These are phyloP conservation scores for Poeciliopsis turrubarensis DNA, from an alignment of 2,113 vertebrate genomes.

Conservation along the genomic window DNA sequence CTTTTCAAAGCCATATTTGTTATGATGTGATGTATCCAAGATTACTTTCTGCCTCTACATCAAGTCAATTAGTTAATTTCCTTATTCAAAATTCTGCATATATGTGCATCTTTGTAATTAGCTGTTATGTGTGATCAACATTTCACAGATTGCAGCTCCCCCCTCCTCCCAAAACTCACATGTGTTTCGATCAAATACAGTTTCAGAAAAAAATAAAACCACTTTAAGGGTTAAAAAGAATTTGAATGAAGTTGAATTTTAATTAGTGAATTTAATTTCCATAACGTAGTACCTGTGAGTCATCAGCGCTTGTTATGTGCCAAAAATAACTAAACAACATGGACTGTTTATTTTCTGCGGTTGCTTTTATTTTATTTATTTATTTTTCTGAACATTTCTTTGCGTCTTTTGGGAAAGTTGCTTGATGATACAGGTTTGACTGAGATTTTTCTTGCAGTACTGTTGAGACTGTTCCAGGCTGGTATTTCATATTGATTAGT, in stretches of 20 bases:
- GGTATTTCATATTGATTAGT: not conserved
- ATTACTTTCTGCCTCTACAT: not conserved
- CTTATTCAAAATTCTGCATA: not conserved
- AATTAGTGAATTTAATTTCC: constrained; percentile 68
- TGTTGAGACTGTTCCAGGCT: not conserved
- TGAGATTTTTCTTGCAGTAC: not conserved
- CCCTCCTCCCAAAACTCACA: not conserved
- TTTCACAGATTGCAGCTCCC: not conserved
- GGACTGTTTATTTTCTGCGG: not conserved
- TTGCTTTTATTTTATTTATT: not conserved
- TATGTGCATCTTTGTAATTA: constrained; percentile 19
- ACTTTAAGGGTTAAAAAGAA: constrained; percentile 55
- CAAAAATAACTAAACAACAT: constrained; percentile 30
- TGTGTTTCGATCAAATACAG: constrained; percentile 51
- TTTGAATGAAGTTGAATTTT: constrained; percentile 57
- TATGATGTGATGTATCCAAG: not conserved
- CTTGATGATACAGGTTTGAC: not conserved
- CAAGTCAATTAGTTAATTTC: constrained; percentile 11
- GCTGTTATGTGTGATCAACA: constrained; percentile 21
- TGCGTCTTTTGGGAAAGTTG: constrained; percentile 13
- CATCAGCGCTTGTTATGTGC: constrained; percentile 22
- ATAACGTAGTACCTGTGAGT: constrained; percentile 52
- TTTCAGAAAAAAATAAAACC: not conserved
- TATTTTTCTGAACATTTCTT: not conserved
- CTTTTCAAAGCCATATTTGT: not conserved